Evolutionary conservation across 2,113 vertebrate genomes (phyloP).

Genomic region (Neotragus moschatus): DNA sequence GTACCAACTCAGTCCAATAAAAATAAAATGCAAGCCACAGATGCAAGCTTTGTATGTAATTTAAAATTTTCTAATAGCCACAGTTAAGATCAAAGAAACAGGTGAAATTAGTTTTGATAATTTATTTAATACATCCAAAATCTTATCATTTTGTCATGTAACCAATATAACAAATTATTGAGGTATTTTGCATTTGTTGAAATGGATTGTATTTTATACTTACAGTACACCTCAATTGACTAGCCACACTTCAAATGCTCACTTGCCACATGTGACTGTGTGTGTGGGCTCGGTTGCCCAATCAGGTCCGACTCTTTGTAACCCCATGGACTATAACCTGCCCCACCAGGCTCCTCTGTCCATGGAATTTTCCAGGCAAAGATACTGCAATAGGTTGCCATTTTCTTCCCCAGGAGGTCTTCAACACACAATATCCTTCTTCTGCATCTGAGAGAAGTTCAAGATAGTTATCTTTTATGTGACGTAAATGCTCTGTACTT

Average conservation of each 20-base stretch:
- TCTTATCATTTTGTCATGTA: neutral
- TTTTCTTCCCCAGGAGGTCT: neutral
- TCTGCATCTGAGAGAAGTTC: neutral
- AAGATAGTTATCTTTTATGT: neutral
- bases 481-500: neutral
- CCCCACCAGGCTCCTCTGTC: neutral
- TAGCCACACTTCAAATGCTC: neutral
- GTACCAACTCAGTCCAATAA: neutral
- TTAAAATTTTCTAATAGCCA: slow-evolving; percentile 18
- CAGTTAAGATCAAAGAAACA: neutral
- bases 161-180: neutral
- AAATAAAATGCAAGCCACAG: neutral
- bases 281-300: neutral
- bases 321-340: neutral
- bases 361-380: neutral
- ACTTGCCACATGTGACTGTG: neutral
- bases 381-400: neutral
- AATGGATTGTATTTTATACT: neutral
- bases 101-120: neutral
- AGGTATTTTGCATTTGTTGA: neutral
- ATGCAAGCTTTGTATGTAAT: neutral
- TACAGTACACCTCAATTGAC: neutral
- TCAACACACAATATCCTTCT: neutral
- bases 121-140: neutral
- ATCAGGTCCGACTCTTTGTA: neutral